Evolutionary conservation across 1,140 invertebrate species (phyloP), one percentile per base, ranked within the genome.

Genomic region (Phymastichus coffea): DNA sequence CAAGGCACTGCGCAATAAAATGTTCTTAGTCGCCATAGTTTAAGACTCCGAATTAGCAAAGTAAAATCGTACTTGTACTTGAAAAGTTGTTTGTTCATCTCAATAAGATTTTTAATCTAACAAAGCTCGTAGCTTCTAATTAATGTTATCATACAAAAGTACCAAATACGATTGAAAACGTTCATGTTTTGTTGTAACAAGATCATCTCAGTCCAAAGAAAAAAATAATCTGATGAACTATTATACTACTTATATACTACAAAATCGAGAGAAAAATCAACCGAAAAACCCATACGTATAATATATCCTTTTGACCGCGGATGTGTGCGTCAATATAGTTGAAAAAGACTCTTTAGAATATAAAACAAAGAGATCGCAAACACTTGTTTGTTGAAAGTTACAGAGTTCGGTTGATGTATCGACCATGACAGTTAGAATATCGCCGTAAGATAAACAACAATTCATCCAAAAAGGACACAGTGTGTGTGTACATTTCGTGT

Each of bases 1-100:
- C 49, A 61, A 61, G 59, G 59, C 59, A 61, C 59, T 61, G 59
- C 51, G 46, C 46, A 49, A 61, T 35, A 35, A 61, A 55, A n/a
- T 61, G 22, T 8, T 43, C 25, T 49, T 56, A 47, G 40, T 53
- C 15, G 40, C 33, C 40, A 37, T 41, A 57, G 17, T n/a, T 35
- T 40, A 49, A 58, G 47, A 43, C 9, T 44, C 28, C 28, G 10
- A 51, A 35, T 58, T 58, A 30, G 26, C 38, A 58, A 51, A 10
- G 23, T 2, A 57, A 49, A 14, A 38, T 19, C 9, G 12, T 19
- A 26, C 23, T 6, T n/a, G n/a, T n/a, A n/a, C n/a, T n/a, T n/a
- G n/a, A n/a, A n/a, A n/a, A n/a, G n/a, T n/a, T n/a, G n/a, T n/a
- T n/a, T n/a, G 17, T 35, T 15, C 3, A 17, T 47, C 22, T 38